phyloP scores from a whole-genome alignment of 2,113 vertebrate species.

The Lathamus discolor region DNA sequence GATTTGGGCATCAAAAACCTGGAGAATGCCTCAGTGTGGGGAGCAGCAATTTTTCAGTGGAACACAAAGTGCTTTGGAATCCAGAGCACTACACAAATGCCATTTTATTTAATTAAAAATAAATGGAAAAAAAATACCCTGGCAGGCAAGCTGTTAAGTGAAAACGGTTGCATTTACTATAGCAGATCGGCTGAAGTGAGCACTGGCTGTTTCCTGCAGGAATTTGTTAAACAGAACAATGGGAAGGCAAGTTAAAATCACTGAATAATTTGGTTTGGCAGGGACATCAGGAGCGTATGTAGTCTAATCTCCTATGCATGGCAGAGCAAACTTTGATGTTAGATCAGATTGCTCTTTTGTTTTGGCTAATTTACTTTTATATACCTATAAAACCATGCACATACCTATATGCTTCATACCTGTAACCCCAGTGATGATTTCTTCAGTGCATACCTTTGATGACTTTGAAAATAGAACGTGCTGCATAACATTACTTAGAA shows the following conservation, averaged over 20 bases:
- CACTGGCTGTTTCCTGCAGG: neutral
- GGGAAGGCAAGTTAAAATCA: neutral
- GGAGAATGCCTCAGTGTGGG: neutral
- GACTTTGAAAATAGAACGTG: neutral
- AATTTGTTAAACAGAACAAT: neutral
- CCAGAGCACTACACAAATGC: neutral
- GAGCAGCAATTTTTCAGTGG: neutral
- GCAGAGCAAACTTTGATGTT: neutral
- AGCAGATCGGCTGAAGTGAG: neutral
- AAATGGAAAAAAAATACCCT: neutral
- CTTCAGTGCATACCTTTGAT: neutral
- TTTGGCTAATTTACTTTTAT: neutral
- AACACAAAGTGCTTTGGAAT: neutral
- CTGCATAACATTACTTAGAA: neutral
- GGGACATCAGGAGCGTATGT: neutral
- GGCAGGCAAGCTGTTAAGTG: neutral
- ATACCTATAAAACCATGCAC: neutral
- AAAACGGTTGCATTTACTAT: neutral
- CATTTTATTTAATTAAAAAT: neutral
- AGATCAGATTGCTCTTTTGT: neutral
- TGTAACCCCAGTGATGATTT: neutral
- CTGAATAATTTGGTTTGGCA: neutral
- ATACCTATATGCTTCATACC: neutral
- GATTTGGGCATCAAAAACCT: neutral
- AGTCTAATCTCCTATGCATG: neutral